Evolutionary conservation across 2,113 vertebrate species (phyloP), one percentile per base, ranked within the genome.

Genomic region (Cyphomyrus plagiostoma): DNA sequence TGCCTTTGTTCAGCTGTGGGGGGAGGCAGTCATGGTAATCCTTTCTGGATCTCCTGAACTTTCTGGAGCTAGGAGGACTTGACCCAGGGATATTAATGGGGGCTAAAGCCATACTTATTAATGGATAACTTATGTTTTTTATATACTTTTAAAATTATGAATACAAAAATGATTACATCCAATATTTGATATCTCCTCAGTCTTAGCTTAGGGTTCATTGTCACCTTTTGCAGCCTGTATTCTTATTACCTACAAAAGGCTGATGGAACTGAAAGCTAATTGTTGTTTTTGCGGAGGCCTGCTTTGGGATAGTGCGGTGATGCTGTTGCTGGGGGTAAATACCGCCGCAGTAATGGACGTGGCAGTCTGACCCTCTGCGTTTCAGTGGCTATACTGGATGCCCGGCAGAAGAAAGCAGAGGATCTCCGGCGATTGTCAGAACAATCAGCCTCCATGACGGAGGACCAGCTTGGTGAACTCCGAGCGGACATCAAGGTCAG

Each of bases 401-500:
- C 96, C 74, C 96, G 98, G 30, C 98, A 99, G 93, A 98, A 97
- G 95, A 96, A 93, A 93, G 98, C 98, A 0, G 97, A 98, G 89
- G 96, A 97, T 82, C 95, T 99, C 6, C 96, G 95, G 77, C 96
- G 97, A 89, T 93, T 98, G 94, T 98, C 97, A 0, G 98, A 99
- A 2, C 94, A 96, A 91, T 97, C 98, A 0, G 97, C 96, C 0
- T 95, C 96, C 8, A 97, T 99, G 98, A 97, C 97, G 5, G 98
- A 98, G 93, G 97, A 98, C 84, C 98, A 99, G 91, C 89, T 99
- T 93, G 93, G 95, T 0, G 97, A 99, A 92, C 97, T 99, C 19
- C 94, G 98, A 70, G 98, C 98, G 0, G 98, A 99, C 92, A 99
- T 99, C 74, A 99, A 99, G 97, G 97, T 90, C 11, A 8, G 58